Conservation (phyloP, 2,113 vertebrate species). For the Odontesthes bonariensis region DNA sequence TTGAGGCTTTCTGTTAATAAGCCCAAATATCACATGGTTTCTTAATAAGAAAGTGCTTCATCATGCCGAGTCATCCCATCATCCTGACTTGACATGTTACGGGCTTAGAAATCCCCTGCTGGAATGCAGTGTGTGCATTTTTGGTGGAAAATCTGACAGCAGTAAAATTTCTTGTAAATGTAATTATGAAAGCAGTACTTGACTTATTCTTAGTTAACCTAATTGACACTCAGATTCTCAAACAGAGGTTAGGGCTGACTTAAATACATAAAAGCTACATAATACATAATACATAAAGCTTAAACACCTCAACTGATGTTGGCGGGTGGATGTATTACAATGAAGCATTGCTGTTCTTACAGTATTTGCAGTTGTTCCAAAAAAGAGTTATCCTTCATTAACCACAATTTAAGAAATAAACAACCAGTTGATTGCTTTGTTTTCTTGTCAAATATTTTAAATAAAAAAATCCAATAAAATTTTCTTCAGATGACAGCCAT, state of each 20-base stretch:
- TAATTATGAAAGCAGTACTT: neutral
- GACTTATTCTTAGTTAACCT: neutral
- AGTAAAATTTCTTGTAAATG: neutral
- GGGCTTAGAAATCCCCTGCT: conserved; percentile 8
- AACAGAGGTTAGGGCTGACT: neutral
- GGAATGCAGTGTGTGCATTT: neutral
- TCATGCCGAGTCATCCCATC: conserved; percentile 25
- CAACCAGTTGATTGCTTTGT: too few relatives aligned
- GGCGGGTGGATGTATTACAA: too few relatives aligned
- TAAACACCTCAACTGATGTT: too few relatives aligned
- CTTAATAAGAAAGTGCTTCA: neutral
- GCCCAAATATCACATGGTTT: conserved; percentile 23
- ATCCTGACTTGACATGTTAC: conserved; percentile 4
- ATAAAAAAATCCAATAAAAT: too few relatives aligned
- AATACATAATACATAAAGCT: too few relatives aligned
- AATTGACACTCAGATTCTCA: neutral
- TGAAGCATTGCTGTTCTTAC: too few relatives aligned
- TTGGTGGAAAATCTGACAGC: neutral
- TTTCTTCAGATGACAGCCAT: too few relatives aligned
- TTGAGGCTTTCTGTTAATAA: conserved; percentile 20
- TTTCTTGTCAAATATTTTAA: too few relatives aligned
- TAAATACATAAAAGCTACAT: too few relatives aligned
- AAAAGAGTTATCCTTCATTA: too few relatives aligned
- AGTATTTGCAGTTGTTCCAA: too few relatives aligned
- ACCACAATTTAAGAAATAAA: too few relatives aligned